Conservation (phyloP, 1,140 invertebrate species). For the Teleopsis dalmanni region DNA sequence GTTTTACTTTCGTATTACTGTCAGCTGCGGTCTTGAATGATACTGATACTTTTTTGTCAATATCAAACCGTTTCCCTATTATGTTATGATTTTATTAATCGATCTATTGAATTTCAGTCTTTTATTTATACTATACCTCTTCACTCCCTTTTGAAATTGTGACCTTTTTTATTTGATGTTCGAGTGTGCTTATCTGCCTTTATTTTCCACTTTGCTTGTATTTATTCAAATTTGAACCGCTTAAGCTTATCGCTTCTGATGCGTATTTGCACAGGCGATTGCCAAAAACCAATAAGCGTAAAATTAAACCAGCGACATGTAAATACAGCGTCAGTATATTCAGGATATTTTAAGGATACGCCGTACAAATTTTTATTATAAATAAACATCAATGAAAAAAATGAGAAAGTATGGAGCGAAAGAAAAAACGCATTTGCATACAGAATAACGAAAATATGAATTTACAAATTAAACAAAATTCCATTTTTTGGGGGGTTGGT, state of each 20-base stretch:
- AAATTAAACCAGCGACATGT: conserved; percentile 34
- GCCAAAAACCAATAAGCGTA: conserved; percentile 42
- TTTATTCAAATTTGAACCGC: conserved; percentile 36
- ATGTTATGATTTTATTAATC: no score
- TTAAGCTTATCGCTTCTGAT: conserved; percentile 34
- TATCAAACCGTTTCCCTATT: no score
- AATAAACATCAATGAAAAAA: conserved; percentile 22
- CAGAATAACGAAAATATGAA: conserved; percentile 26
- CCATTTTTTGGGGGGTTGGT: neutral
- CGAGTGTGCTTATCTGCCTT: conserved; percentile 19
- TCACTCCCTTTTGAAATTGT: no score
- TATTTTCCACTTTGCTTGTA: conserved; percentile 38
- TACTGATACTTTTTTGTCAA: no score
- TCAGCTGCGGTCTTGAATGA: no score
- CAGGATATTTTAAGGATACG: neutral
- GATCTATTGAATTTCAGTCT: no score
- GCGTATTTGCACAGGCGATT: conserved; percentile 44
- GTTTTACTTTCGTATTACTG: no score
- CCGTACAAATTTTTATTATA: neutral
- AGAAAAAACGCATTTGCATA: conserved; percentile 1
- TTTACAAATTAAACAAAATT: conserved; percentile 36
- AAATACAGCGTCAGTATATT: neutral
- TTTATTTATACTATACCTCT: no score
- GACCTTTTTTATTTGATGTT: no score
- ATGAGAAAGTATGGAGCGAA: conserved; percentile 23